Evolutionary conservation across 1,140 invertebrate species (phyloP).

Genomic region (Scaptomyza montana): DNA sequence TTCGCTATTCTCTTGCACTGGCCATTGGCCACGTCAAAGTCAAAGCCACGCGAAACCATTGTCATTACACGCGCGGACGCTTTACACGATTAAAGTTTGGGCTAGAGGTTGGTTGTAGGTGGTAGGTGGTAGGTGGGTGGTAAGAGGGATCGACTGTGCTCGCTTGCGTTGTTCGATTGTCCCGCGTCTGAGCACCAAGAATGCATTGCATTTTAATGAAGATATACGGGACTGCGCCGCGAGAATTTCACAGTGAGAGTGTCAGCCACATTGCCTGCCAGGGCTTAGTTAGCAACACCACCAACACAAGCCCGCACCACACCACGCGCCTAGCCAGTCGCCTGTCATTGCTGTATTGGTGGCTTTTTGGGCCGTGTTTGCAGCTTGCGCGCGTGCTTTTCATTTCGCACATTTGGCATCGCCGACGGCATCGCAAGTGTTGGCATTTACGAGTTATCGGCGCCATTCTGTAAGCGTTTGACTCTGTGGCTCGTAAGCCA

Average conservation of each 20-base stretch:
- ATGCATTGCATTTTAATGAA: slow-evolving; percentile 81
- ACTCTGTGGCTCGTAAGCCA: background rate
- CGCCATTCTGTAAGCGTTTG: slow-evolving; percentile 17
- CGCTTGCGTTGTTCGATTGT: slow-evolving; percentile 25
- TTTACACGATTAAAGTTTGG: slow-evolving; percentile 66
- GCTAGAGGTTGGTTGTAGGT: background rate
- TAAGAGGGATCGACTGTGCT: slow-evolving; percentile 24
- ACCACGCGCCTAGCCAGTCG: no score
- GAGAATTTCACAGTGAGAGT: slow-evolving; percentile 25
- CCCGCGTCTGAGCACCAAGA: slow-evolving; percentile 40
- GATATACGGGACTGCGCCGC: slow-evolving; percentile 56
- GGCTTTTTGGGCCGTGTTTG: slow-evolving; percentile 9
- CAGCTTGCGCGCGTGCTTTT: slow-evolving; percentile 49
- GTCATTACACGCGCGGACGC: slow-evolving; percentile 78
- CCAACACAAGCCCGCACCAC: background rate
- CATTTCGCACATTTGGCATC: slow-evolving; percentile 44
- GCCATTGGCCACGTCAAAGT: slow-evolving; percentile 77
- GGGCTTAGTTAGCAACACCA: slow-evolving; percentile 61
- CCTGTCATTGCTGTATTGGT: slow-evolving; percentile 26
- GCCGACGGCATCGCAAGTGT: slow-evolving; percentile 53
- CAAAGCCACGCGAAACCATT: slow-evolving; percentile 77
- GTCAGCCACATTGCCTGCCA: slow-evolving; percentile 46
- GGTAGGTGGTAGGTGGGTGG: background rate
- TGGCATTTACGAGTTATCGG: slow-evolving; percentile 59
- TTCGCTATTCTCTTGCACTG: slow-evolving; percentile 3